Evolutionary conservation across 2,888 invertebrate species (phyloP), one percentile per base, ranked within the genome.

Genomic region (Dione juno): DNA sequence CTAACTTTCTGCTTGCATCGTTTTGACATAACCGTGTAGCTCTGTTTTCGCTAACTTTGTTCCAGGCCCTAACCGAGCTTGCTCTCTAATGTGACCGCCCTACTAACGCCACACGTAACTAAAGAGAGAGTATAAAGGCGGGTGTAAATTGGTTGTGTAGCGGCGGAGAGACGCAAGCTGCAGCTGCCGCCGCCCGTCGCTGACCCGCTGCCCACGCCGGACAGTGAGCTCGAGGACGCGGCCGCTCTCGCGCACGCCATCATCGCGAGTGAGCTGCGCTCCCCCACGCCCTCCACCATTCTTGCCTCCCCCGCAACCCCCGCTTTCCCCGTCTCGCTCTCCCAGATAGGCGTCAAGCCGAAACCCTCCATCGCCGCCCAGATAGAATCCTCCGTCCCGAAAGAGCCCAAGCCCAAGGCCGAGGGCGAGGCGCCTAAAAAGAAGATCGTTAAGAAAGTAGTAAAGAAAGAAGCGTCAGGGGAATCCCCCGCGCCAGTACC

Each of bases 51-150:
- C 90, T 90, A 89, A 93, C 88, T 92, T 92, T 93, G 93, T 93
- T 94, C 89, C 93, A 94, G 93, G 93, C 93, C 89, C 92, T 94
- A 93, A 93, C 93, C 93, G 93, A 90, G 93, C 93, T 93, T 94
- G 93, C 90, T 90, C 93, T 89, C 85, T 94, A 91, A 92, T 94
- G 93, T 94, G 93, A 94, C 85, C 88, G 91, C 93, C 83, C 88
- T 92, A 93, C 93, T 93, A 93, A 93, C 92, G 91, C 88, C 89
- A 86, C 84, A 89, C 85, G 86, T 93, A 92, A 93, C 83, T 88
- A 86, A 88, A 85, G 64, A 84, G 84, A 87, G 90, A 89, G 88
- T 87, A 85, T 90, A 90, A 91, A 87, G 91, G 88, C 86, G 88
- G 87, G 88, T 85, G 84, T 84, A 79, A 82, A 82, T 89, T 92